Conservation (phyloP, 2,888 invertebrate genomes). For the Sialis fuliginosa region DNA sequence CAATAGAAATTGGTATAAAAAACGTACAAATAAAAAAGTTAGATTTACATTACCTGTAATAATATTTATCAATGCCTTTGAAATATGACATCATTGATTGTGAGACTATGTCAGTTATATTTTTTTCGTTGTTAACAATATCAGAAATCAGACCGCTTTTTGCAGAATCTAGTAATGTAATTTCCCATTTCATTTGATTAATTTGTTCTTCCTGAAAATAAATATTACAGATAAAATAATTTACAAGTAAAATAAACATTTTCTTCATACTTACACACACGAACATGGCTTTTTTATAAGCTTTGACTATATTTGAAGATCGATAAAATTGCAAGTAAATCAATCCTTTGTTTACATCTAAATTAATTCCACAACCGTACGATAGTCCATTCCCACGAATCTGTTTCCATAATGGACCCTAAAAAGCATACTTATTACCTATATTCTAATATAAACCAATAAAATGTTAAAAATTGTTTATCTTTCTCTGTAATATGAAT, state of each 20-base stretch:
- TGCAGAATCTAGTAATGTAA: slow-evolving; percentile 61
- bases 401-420: slow-evolving; percentile 79
- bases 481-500: too few species aligned
- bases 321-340: slow-evolving; percentile 54
- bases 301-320: slow-evolving; percentile 60
- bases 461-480: too few species aligned
- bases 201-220: slow-evolving; percentile 39
- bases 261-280: slow-evolving; percentile 38
- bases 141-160: slow-evolving; percentile 77
- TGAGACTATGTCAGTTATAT: slow-evolving; percentile 51
- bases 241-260: not conserved
- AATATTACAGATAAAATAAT: not conserved
- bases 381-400: slow-evolving; percentile 75
- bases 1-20: slow-evolving; percentile 10
- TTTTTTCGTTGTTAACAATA: slow-evolving; percentile 64
- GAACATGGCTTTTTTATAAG: slow-evolving; percentile 58
- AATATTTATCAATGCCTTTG: slow-evolving; percentile 42
- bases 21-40: not conserved
- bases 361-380: slow-evolving; percentile 54
- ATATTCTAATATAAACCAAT: slow-evolving; percentile 6
- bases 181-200: slow-evolving; percentile 45
- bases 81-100: slow-evolving; percentile 59
- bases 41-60: slow-evolving; percentile 36
- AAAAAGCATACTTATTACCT: slow-evolving; percentile 5
- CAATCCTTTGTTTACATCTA: slow-evolving; percentile 47